Percentiles rank a stretch among this genome's conserved stretches.
These are phyloP conservation scores for Agonopterix subpropinquella DNA, from an alignment of 2,888 invertebrate genomes.

Conservation along the genomic window DNA sequence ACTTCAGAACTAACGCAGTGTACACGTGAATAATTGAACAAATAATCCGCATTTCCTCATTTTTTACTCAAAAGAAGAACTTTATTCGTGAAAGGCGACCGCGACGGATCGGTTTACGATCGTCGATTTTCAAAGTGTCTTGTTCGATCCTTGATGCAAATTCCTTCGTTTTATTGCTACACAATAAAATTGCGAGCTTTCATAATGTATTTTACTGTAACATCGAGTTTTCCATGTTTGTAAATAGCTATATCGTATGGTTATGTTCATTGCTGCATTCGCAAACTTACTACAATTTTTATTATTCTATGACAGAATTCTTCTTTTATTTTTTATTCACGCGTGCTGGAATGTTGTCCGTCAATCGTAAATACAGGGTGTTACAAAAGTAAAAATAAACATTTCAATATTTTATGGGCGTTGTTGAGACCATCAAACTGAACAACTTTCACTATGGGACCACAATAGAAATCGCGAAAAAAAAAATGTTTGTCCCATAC, in stretches of 20 bases:
- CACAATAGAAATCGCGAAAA: too few species aligned
- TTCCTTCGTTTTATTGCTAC: constrained; percentile 50
- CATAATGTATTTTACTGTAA: constrained; percentile 43
- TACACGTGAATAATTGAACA: constrained; percentile 28
- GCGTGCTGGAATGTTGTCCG: too few species aligned
- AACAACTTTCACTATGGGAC: too few species aligned
- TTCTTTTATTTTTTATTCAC: too few species aligned
- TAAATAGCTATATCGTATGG: neutral
- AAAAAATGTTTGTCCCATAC: too few species aligned
- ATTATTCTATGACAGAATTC: too few species aligned
- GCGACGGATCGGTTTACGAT: constrained; percentile 57
- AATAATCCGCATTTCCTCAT: constrained; percentile 17
- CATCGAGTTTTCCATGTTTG: neutral
- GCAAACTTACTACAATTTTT: too few species aligned
- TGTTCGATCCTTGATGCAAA: constrained; percentile 60
- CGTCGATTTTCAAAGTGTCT: constrained; percentile 54
- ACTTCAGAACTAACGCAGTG: constrained; percentile 1
- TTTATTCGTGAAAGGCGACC: constrained; percentile 58
- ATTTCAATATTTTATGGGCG: too few species aligned
- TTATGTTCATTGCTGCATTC: too few species aligned
- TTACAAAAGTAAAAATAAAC: too few species aligned
- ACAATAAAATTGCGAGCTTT: constrained; percentile 52
- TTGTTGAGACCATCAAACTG: too few species aligned
- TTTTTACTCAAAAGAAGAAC: constrained; percentile 5
- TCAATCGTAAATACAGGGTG: too few species aligned